phyloP scores from a whole-genome alignment of 2,888 invertebrate genomes.

The Tanypteryx hageni region DNA sequence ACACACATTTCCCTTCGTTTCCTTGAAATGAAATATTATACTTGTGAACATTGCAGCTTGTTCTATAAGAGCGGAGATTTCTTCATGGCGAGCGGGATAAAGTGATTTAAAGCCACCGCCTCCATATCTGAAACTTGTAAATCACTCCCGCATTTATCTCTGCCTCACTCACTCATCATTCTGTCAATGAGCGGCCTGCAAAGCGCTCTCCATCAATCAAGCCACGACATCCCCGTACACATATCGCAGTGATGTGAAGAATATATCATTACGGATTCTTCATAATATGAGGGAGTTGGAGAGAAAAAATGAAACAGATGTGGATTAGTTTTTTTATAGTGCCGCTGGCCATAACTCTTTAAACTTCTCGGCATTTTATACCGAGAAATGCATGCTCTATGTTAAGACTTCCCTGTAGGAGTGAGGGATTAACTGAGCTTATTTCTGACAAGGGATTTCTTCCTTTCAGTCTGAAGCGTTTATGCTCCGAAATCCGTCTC shows the following conservation, averaged over 20 bases:
- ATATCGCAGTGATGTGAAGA: conserved; percentile 12
- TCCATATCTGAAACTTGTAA: conserved; percentile 49
- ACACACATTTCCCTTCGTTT: conserved; percentile 2
- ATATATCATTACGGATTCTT: conserved; percentile 28
- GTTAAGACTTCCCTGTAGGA: background rate
- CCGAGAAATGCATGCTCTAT: background rate
- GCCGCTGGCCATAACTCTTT: background rate
- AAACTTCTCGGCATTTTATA: conserved; percentile 3
- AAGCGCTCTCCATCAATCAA: conserved; percentile 54
- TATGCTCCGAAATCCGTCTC: background rate
- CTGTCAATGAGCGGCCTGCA: conserved; percentile 52
- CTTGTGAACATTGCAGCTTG: background rate
- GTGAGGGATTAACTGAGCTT: background rate
- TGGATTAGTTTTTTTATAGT: background rate
- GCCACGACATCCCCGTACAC: conserved; percentile 22
- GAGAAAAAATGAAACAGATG: background rate
- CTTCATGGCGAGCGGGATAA: conserved; percentile 46
- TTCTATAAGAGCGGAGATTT: conserved; percentile 16
- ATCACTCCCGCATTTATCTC: conserved; percentile 56
- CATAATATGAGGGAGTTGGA: background rate
- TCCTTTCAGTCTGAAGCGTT: background rate
- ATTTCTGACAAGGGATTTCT: background rate
- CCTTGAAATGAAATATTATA: background rate
- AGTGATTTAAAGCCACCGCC: conserved; percentile 52
- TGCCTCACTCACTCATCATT: conserved; percentile 54